Evolutionary conservation across 1,140 invertebrate genomes (phyloP).

Genomic region (Ostrea edulis): DNA sequence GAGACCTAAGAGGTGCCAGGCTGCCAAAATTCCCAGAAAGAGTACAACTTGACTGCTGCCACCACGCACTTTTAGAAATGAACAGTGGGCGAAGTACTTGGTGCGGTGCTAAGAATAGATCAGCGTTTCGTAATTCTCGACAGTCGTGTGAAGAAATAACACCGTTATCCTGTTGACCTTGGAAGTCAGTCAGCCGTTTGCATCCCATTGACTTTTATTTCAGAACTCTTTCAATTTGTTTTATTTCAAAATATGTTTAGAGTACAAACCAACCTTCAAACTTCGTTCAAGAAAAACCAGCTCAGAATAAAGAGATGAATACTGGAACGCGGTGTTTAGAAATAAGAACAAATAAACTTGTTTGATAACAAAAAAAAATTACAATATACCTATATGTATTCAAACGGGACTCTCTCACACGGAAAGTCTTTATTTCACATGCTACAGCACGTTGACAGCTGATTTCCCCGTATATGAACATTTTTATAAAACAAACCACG

Average conservation of each 20-base stretch:
- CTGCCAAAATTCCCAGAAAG: background rate
- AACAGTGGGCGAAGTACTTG: constrained; percentile 4
- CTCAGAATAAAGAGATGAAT: too few relatives aligned
- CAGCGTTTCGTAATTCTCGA: constrained; percentile 10
- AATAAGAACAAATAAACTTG: too few relatives aligned
- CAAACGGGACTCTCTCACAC: too few relatives aligned
- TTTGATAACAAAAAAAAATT: too few relatives aligned
- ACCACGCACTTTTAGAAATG: background rate
- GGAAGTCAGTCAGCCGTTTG: constrained; percentile 22
- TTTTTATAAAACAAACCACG: too few relatives aligned
- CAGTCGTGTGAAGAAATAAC: background rate
- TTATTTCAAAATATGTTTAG: background rate
- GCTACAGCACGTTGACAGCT: too few relatives aligned
- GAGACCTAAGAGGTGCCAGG: background rate
- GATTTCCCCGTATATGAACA: too few relatives aligned
- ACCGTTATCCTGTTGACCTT: background rate
- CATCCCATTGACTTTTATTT: constrained; percentile 21
- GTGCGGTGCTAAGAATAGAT: constrained; percentile 1
- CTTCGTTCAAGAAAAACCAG: background rate
- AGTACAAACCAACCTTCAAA: background rate
- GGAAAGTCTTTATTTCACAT: too few relatives aligned
- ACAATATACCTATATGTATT: too few relatives aligned
- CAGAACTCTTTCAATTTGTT: background rate
- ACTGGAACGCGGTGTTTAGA: too few relatives aligned
- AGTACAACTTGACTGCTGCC: background rate